Conservation (phyloP, 53 echinoderm and acorn worm species). For the Temnopleurus reevesii region DNA sequence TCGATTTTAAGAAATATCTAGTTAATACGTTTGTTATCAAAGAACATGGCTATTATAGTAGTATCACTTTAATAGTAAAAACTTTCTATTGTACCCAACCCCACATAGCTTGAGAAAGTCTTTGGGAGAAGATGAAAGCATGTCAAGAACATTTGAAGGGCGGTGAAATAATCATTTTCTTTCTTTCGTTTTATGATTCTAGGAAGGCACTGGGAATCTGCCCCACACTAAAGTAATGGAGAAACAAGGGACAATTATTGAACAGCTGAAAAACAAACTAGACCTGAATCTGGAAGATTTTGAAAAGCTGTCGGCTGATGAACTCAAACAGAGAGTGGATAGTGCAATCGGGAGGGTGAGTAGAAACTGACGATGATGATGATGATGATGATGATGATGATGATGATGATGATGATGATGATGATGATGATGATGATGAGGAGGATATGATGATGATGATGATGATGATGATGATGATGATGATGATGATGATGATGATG, state of each 20-base stretch:
- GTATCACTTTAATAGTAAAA: no score
- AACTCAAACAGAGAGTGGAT: constrained; percentile 79
- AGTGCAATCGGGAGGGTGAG: constrained; percentile 86
- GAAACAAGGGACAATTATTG: constrained; percentile 92
- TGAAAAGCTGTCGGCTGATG: constrained; percentile 84
- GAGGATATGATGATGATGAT: background rate
- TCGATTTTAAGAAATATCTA: no score
- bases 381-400: background rate
- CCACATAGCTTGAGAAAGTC: no score
- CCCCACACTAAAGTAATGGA: constrained; percentile 91
- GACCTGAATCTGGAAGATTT: constrained; percentile 90
- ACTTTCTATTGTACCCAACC: no score
- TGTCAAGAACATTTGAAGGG: no score
- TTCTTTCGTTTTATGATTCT: background rate
- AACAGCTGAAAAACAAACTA: constrained; percentile 85
- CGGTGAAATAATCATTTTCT: background rate
- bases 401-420: background rate
- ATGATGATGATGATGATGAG: background rate
- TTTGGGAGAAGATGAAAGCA: no score
- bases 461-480: background rate
- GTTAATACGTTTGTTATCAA: no score
- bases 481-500: background rate
- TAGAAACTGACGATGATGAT: background rate
- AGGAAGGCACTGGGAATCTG: constrained; percentile 86
- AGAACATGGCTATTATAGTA: no score